Base-by-base conservation (phyloP, 2,888 invertebrate species). In the Andrena chrysosceles region DNA sequence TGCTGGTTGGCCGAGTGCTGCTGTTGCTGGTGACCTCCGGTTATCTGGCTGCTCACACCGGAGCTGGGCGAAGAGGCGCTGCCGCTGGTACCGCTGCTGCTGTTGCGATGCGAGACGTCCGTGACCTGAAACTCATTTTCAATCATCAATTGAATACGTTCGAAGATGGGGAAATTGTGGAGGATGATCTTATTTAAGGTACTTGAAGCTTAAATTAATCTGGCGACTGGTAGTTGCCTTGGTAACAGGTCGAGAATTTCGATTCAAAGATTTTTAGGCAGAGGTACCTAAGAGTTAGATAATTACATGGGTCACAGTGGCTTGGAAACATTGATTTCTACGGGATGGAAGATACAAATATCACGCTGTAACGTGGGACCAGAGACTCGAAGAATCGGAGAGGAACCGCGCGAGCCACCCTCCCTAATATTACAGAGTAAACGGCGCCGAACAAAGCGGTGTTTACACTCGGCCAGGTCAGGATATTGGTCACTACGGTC, bases 11-110 rank as follows among this genome's bases (percentile, higher is more conserved):
- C 77, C 72, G 84, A 52, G 63, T 88, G 86, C 16, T 89, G 89
- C 81, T 87, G 86, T 79, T 90, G 86, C 84, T 85, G 88, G 56
- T 93, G 93, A 79, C 92, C 93, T 78, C 93, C 92, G 78, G 94
- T 94, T 89, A 94, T 91, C 81, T 94, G 94, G 85, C 94, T 94
- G 85, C 94, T 94, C 29, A 94, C 94, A 16, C 94, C 94, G 76
- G 94, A 94, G 87, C 94, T 94, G 29, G 94, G 94, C 67, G 95
- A 94, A 23, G 94, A 94, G 29, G 94, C 94, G 76, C 94, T 94
- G 70, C 94, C 94, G 84, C 94, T 94, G 64, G 94, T 93, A 31
- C 94, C 94, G 81, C 94, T 94, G 84, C 94, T 94, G 87, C 94
- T 94, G 88, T 94, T 94, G 71, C 94, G 91, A 83, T 94, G 94